Evolutionary conservation across 64 coral and sea anemone species (phyloP), one percentile per base, ranked within the genome.

Genomic region (Pachyseris speciosa): DNA sequence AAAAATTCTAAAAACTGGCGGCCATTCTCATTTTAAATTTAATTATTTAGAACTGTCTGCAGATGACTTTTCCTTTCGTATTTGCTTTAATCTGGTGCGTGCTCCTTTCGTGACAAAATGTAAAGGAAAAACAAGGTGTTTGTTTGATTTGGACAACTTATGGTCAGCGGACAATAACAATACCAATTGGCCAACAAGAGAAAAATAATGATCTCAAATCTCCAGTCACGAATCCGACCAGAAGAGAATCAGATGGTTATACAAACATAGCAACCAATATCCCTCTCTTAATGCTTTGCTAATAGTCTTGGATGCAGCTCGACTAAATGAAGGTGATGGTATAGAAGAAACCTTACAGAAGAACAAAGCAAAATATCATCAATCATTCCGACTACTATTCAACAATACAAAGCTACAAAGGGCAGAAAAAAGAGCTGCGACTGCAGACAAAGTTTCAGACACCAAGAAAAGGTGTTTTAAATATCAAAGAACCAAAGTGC

Each of bases 351-450:
- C 87, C 17, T 69, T 90, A 7, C 47, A 37, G 44, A 81, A 68
- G 5, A 90, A 81, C 72, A 90, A 90, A 52, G 57, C 87, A 48
- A 53, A 41, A 2, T 90, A 90, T 43, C 87, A 90, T 24, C 87
- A 90, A 75, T 69, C 37, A 0, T 90, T 74, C 74, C 53, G 74
- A 36, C 72, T 78, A 9, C 28, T 66, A 19, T 77, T 88, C 51
- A 88, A 47, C 72, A 89, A 73, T 30, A 55, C 85, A 53, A 88
- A 88, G 42, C 49, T 74, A 38, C 27, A 88, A 74, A 88, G 85
- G 37, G 85, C 84, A 37, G 59, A 39, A 42, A 86, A 86, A 86
- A 69, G 85, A 37, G 39, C 84, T 72, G 66, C 44, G 15, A 29
- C 37, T 30, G 28, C 39, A 87, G 20, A 17, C 41, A 4, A 16